Conservation (phyloP, 2,797 vertebrate species). For the Mico argentatus region DNA sequence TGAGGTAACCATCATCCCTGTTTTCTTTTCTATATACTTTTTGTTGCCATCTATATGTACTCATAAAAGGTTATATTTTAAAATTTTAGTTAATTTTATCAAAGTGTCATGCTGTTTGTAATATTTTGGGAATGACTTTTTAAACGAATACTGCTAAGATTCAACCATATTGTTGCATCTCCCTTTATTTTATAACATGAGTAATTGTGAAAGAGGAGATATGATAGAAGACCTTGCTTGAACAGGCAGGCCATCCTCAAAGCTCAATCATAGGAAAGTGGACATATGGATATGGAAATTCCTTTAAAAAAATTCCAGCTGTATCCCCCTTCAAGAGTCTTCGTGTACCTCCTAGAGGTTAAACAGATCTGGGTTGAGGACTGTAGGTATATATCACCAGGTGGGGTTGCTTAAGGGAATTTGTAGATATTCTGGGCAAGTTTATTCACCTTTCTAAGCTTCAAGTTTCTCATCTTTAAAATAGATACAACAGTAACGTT, state of each 20-base stretch:
- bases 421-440: slow-evolving; percentile 76
- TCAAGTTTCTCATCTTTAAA: slow-evolving; percentile 71
- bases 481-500: slow-evolving; percentile 55
- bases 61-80: slow-evolving; percentile 67
- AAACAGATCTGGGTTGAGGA: slow-evolving; percentile 46
- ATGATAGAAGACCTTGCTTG: slow-evolving; percentile 40
- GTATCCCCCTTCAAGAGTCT: slow-evolving; percentile 10
- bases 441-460: slow-evolving; percentile 78
- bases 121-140: slow-evolving; percentile 71
- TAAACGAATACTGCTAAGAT: slow-evolving; percentile 63
- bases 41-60: slow-evolving; percentile 73
- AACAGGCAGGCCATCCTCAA: slow-evolving; percentile 45
- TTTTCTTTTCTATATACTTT: slow-evolving; percentile 71
- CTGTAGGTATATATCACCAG: not conserved
- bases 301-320: slow-evolving; percentile 32
- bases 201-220: slow-evolving; percentile 49
- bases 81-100: slow-evolving; percentile 66
- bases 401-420: slow-evolving; percentile 53
- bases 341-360: slow-evolving; percentile 15
- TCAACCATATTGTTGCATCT: slow-evolving; percentile 68
- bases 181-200: slow-evolving; percentile 65
- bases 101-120: slow-evolving; percentile 71
- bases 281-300: not conserved
- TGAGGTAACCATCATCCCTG: slow-evolving; percentile 64
- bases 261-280: slow-evolving; percentile 27